Percentiles rank a stretch among this genome's conserved stretches.
phyloP scores from a whole-genome alignment of 2,888 invertebrate species.

The Thalpophila matura region DNA sequence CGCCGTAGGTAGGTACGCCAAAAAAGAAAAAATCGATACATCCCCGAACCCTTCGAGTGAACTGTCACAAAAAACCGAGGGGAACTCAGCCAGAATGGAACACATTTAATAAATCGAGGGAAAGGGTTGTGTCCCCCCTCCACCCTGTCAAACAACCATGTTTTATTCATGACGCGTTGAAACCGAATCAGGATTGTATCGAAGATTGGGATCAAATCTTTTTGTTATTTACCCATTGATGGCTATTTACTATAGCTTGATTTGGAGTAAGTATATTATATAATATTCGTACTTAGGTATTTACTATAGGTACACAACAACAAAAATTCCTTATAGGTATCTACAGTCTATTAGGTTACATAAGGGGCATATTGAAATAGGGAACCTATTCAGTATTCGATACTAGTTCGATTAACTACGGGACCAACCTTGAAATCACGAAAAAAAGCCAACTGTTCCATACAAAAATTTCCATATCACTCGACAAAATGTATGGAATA shows the following conservation, averaged over 20 bases:
- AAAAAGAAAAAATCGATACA: slow-evolving; percentile 70
- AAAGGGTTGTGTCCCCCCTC: slow-evolving; percentile 79
- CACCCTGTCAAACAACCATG: slow-evolving; percentile 77
- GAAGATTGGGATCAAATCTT: slow-evolving; percentile 80
- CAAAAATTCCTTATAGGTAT: background rate
- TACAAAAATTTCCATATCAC: no score
- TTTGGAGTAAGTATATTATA: slow-evolving; percentile 21
- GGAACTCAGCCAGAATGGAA: slow-evolving; percentile 68
- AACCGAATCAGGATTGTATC: slow-evolving; percentile 78
- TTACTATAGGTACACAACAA: background rate
- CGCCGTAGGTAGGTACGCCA: slow-evolving; percentile 44
- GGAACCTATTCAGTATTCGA: no score
- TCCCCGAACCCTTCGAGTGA: slow-evolving; percentile 73
- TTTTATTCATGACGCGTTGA: slow-evolving; percentile 87
- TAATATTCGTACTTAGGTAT: background rate
- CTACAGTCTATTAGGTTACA: no score
- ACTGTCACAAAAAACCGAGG: slow-evolving; percentile 83
- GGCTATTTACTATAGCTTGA: slow-evolving; percentile 52
- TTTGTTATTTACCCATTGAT: slow-evolving; percentile 74
- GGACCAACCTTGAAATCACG: no score
- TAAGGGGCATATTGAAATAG: no score
- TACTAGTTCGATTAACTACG: no score
- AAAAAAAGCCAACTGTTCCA: no score
- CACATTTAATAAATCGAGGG: slow-evolving; percentile 82
- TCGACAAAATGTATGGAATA: no score